Percentiles rank a stretch among this genome's conserved stretches.
Conservation (phyloP, 2,113 vertebrate genomes). For the Acanthisitta chloris region DNA sequence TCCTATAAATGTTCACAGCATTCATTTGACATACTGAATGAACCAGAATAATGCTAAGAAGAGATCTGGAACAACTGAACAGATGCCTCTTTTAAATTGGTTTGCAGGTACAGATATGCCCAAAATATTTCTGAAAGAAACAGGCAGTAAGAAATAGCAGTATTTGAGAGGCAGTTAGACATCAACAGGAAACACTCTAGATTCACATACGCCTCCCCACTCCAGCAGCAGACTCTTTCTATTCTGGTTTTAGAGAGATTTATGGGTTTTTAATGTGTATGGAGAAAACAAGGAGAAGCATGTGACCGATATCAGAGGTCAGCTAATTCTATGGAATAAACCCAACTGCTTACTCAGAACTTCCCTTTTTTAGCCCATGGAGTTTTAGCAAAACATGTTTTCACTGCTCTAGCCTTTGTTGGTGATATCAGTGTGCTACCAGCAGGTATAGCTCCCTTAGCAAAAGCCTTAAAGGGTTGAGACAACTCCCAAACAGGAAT, state of each 20-base stretch:
- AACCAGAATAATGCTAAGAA: background rate
- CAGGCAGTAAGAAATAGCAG: background rate
- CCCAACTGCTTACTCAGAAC: background rate
- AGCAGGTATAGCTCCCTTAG: background rate
- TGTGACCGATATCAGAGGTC: background rate
- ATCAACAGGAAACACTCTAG: conserved; percentile 1
- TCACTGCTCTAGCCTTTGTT: background rate
- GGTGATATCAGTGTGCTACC: background rate
- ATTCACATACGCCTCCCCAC: background rate
- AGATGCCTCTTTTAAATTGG: background rate
- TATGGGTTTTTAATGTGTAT: accelerated
- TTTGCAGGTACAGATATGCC: background rate
- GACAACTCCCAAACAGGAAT: background rate
- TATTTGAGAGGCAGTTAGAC: background rate
- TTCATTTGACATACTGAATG: background rate
- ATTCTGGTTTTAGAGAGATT: background rate
- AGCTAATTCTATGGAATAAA: background rate
- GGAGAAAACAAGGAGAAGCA: background rate
- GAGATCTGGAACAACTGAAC: background rate
- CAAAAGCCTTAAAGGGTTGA: background rate
- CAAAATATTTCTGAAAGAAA: background rate
- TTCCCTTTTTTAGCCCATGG: background rate
- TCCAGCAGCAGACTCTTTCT: background rate
- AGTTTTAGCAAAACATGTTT: background rate
- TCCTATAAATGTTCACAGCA: background rate